Conservation (phyloP, 2,797 vertebrate genomes). For the Austrolebias charrua region DNA sequence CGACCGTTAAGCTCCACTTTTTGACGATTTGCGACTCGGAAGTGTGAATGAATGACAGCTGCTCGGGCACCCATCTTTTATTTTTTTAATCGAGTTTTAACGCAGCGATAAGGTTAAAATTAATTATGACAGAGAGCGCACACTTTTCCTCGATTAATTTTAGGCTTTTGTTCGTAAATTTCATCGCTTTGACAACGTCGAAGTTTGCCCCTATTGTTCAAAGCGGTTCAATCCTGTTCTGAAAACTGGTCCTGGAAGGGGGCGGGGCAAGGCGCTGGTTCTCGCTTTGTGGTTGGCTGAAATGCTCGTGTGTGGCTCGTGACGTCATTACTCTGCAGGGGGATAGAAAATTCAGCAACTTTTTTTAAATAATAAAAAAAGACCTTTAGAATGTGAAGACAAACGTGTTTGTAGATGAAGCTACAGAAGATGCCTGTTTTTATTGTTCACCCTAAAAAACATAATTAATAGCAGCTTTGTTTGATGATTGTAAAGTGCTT, state of each 20-base stretch:
- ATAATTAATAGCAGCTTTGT: too few species aligned
- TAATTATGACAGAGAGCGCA: not conserved
- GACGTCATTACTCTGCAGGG: constrained; percentile 87
- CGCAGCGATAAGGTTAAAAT: not conserved
- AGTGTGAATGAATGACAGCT: constrained; percentile 75
- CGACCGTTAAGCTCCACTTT: not conserved
- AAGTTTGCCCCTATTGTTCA: constrained; percentile 94
- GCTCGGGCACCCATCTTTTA: constrained; percentile 23
- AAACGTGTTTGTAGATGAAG: not conserved
- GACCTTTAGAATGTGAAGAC: not conserved
- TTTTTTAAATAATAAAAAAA: constrained; percentile 48
- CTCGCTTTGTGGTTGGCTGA: constrained; percentile 79
- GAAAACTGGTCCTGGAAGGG: constrained; percentile 83
- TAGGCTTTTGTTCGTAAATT: constrained; percentile 6
- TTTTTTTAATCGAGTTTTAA: constrained; percentile 33
- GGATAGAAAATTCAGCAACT: constrained; percentile 70
- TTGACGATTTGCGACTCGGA: constrained; percentile 54
- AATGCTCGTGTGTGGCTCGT: constrained; percentile 88
- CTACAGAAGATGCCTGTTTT: too few species aligned
- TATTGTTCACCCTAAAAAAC: too few species aligned
- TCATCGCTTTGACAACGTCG: constrained; percentile 8
- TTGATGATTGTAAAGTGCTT: too few species aligned
- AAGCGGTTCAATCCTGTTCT: constrained; percentile 99
- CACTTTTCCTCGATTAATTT: not conserved
- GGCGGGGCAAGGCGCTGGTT: constrained; percentile 61